Conservation (phyloP, 2,113 vertebrate genomes). For the Triplophysa dalaica region DNA sequence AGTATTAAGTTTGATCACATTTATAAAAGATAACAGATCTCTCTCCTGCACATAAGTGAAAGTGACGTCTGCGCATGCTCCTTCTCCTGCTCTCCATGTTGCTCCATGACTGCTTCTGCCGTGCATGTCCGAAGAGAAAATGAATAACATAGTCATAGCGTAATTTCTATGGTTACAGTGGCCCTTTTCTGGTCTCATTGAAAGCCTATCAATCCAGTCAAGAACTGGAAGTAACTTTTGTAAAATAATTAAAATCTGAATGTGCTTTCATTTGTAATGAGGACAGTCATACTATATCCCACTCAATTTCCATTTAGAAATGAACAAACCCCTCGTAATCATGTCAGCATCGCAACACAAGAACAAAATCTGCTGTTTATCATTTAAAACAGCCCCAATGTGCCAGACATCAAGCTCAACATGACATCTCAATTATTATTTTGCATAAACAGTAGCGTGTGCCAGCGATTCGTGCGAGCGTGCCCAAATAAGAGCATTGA, state of each 20-base stretch:
- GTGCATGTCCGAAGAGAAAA: too few relatives aligned
- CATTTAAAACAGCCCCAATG: constrained; percentile 41
- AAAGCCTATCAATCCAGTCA: too few relatives aligned
- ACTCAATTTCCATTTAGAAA: background rate
- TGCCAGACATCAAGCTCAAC: constrained; percentile 53
- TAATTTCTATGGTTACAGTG: too few relatives aligned
- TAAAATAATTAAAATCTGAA: background rate
- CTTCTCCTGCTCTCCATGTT: too few relatives aligned
- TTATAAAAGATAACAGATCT: too few relatives aligned
- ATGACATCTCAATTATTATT: constrained; percentile 59
- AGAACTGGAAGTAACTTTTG: background rate
- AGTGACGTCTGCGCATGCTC: too few relatives aligned
- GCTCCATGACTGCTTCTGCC: too few relatives aligned
- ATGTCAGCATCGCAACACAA: background rate
- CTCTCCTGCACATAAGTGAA: too few relatives aligned
- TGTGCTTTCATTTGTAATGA: background rate
- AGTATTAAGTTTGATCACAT: too few relatives aligned
- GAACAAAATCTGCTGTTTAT: constrained; percentile 52
- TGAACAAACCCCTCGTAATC: background rate
- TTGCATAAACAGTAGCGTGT: constrained; percentile 51
- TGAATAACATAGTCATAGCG: too few relatives aligned
- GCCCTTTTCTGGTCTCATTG: too few relatives aligned
- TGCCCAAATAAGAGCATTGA: constrained; percentile 58
- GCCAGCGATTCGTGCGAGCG: constrained; percentile 45
- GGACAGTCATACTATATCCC: background rate